A percentile compares a stretch with the other conserved stretches of the same genome.
phyloP scores from a whole-genome alignment of 1,140 invertebrate species.

The Bombus huntii region DNA sequence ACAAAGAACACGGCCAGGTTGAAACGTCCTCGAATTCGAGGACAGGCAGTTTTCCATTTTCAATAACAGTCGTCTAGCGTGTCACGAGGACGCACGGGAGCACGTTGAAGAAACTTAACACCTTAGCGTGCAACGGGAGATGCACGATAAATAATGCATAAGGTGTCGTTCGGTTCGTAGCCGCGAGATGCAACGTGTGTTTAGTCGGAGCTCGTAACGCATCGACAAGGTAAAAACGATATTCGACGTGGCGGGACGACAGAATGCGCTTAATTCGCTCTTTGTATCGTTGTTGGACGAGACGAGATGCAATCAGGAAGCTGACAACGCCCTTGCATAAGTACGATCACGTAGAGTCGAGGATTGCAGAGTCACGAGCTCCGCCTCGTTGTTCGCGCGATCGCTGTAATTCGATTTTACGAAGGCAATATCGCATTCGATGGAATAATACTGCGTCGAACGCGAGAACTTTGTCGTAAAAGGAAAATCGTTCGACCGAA shows the following conservation, averaged over 20 bases:
- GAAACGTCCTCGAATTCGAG: no score
- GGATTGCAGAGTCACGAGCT: background rate
- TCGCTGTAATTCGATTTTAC: background rate
- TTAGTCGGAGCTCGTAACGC: background rate
- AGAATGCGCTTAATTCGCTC: background rate
- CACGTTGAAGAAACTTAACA: slow-evolving; percentile 31
- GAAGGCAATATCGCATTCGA: background rate
- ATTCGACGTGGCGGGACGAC: background rate
- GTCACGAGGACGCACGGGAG: background rate
- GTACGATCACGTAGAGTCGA: background rate
- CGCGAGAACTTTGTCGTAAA: background rate
- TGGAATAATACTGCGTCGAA: background rate
- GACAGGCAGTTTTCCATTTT: background rate
- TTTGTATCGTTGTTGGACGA: background rate
- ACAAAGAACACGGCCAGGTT: background rate
- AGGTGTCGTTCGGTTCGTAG: background rate
- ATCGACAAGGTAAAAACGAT: slow-evolving; percentile 5
- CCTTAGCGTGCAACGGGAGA: background rate
- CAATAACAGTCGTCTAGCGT: background rate
- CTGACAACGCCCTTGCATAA: slow-evolving; percentile 20
- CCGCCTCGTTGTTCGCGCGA: background rate
- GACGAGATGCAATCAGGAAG: background rate
- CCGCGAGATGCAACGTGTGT: slow-evolving; percentile 6
- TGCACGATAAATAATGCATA: slow-evolving; percentile 40
- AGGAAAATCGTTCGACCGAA: background rate